Evolutionary conservation across 2,797 vertebrate species (phyloP).

Genomic region (Mastacembelus armatus): DNA sequence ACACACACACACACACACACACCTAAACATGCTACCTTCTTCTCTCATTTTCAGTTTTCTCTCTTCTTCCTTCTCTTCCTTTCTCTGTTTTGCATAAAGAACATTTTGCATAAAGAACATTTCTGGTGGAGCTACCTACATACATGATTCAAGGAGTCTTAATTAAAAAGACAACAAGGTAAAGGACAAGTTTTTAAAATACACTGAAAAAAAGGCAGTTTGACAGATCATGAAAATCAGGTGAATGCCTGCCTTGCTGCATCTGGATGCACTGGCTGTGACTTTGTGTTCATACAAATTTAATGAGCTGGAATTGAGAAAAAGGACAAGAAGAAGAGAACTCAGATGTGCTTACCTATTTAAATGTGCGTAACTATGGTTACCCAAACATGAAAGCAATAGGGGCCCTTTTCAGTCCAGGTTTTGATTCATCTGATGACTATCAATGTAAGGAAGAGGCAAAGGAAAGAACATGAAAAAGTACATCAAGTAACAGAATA

Average conservation of each 20-base stretch:
- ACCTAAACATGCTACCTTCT: background rate
- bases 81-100: constrained; percentile 12
- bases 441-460: constrained; percentile 65
- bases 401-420: constrained; percentile 71
- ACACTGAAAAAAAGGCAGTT: constrained; percentile 45
- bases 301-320: constrained; percentile 81
- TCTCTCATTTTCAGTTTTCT: constrained; percentile 12
- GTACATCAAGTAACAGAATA: constrained; percentile 16
- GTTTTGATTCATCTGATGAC: constrained; percentile 74
- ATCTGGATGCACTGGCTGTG: constrained; percentile 57
- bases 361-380: constrained; percentile 83
- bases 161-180: constrained; percentile 64
- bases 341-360: constrained; percentile 81
- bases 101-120: too few species aligned
- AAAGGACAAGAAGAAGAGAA: constrained; percentile 63
- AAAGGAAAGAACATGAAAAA: constrained; percentile 42
- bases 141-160: constrained; percentile 46
- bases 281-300: constrained; percentile 77
- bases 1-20: background rate
- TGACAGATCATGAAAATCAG: constrained; percentile 65
- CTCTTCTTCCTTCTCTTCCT: constrained; percentile 1
- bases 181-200: constrained; percentile 63
- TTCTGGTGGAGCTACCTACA: constrained; percentile 32
- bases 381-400: constrained; percentile 84
- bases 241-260: constrained; percentile 55